Evolutionary conservation across 2,113 vertebrate species (phyloP).

Genomic region (Marmota monax): DNA sequence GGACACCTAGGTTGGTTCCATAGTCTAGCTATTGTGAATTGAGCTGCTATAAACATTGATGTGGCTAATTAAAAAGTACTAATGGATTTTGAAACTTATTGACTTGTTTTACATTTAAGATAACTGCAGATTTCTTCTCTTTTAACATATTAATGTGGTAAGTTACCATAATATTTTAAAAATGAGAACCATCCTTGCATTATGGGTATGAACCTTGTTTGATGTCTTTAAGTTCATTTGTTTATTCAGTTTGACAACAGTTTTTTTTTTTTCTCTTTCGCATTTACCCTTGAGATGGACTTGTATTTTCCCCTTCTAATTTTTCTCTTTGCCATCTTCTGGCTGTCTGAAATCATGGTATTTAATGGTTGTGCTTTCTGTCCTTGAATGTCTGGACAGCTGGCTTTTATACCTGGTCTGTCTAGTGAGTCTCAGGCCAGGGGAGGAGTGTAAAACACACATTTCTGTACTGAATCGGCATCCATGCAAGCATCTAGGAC

Average conservation of each 20-base stretch:
- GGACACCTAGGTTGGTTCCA: too few relatives aligned
- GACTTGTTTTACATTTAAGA: neutral
- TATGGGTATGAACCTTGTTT: neutral
- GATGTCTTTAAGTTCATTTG: neutral
- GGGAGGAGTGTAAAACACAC: too few relatives aligned
- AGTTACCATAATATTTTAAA: neutral
- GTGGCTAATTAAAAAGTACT: neutral
- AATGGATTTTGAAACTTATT: neutral
- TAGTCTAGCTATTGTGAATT: too few relatives aligned
- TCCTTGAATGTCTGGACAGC: neutral
- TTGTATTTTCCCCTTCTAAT: neutral
- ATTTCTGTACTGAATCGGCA: accelerated
- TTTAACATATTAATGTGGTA: neutral
- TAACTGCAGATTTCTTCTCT: neutral
- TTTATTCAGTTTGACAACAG: neutral
- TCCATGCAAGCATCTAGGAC: accelerated
- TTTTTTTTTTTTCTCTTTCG: too few relatives aligned
- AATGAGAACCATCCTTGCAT: neutral
- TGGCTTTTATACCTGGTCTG: accelerated
- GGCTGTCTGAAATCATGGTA: neutral
- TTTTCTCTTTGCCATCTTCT: neutral
- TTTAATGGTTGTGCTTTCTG: neutral
- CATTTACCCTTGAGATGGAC: neutral
- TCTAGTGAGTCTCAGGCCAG: accelerated
- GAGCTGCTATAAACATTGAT: too few relatives aligned